Evolutionary conservation across 2,797 vertebrate species (phyloP), one percentile per base, ranked within the genome.

Genomic region (Falco rusticolus): DNA sequence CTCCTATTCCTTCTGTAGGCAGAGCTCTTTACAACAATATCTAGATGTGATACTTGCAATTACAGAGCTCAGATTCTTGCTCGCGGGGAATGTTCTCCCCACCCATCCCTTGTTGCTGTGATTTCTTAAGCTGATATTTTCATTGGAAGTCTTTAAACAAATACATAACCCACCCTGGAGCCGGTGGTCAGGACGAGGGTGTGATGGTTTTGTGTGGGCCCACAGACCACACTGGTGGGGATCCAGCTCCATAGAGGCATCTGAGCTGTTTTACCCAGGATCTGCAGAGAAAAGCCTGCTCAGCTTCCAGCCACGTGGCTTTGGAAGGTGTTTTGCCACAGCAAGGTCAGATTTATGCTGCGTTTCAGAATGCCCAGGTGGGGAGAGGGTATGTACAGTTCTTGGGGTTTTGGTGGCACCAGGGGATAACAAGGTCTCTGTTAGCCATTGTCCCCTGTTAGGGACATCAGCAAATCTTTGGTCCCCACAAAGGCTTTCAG

Each of bases 91-190:
- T 85, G 64, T 85, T 90, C 78, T 97, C 86, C 65, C 90, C 95
- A 93, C 94, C 94, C 94, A 71, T 77, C 45, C 89, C 3, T 3
- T 81, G 50, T 51, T 95, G 82, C 87, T 87, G 60, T 77, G 84
- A 90, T 92, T 93, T 93, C 83, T 89, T 90, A 70, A 54, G 60
- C 47, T 92, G 88, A 75, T 96, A 71, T 95, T 96, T 97, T 96
- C 61, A 19, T 83, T 96, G 96, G 94, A 95, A 25, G 8, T 59
- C 71, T 70, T 82, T 57, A 69, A 66, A 68, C 48, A 70, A 87
- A 82, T 21, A 61, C 25, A 65, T 16, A 93, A 93, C 96, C 94
- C 95, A 93, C 93, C 88, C 78, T 92, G 92, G 65, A 95, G 91
- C 53, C 3, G 1, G 86, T 0, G 13, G 94, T 94, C 91, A 88